phyloP scores from a whole-genome alignment of 2,113 vertebrate species.

The Ellobius talpinus region DNA sequence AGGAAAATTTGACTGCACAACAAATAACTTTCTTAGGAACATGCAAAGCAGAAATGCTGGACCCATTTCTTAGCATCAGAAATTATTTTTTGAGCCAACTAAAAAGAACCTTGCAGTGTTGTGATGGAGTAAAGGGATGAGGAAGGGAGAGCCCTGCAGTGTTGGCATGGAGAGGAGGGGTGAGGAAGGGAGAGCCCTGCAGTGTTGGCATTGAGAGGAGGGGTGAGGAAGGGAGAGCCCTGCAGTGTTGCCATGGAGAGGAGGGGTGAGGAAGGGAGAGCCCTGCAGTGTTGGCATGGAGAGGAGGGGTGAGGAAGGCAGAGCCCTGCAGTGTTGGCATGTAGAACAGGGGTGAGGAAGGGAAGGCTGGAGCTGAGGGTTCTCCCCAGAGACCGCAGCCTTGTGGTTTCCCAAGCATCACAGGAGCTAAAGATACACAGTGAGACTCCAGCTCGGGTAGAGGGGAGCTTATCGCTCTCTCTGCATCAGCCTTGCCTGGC shows the following conservation, averaged over 20 bases:
- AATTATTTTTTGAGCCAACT: neutral
- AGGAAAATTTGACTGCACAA: neutral
- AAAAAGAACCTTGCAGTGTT: neutral
- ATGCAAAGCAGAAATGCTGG: neutral
- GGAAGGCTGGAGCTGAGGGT: too few relatives aligned
- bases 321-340: too few relatives aligned
- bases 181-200: too few relatives aligned
- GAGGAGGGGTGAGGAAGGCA: too few relatives aligned
- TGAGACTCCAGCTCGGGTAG: neutral
- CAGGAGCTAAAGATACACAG: too few relatives aligned
- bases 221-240: too few relatives aligned
- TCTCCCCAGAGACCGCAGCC: neutral
- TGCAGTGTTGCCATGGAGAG: rapidly evolving
- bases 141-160: too few relatives aligned
- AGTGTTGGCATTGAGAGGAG: rapidly evolving
- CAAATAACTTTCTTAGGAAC: neutral
- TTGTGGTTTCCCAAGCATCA: neutral
- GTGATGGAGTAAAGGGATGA: neutral
- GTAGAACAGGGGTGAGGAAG: too few relatives aligned
- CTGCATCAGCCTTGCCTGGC: neutral
- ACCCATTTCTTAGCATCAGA: neutral
- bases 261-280: too few relatives aligned
- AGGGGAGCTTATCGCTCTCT: neutral
- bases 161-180: too few relatives aligned
- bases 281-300: too few relatives aligned